Conservation (phyloP, 2,888 invertebrate species). For the Polydesmus complanatus region DNA sequence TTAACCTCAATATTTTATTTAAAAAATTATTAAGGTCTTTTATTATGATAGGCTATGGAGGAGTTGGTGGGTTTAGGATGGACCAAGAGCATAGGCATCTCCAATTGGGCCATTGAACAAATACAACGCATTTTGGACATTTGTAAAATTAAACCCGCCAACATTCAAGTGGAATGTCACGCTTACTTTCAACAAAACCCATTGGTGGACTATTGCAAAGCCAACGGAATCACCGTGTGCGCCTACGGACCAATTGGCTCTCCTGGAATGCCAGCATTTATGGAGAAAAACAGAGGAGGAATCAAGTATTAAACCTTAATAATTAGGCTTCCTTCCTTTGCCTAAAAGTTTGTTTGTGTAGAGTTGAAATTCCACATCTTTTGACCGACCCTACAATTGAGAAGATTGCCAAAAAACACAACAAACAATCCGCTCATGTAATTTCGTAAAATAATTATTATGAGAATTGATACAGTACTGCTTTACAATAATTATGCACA, state of each 20-base stretch:
- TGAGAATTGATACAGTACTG: background rate
- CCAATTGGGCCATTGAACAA: slow-evolving; percentile 65
- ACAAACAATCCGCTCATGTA: slow-evolving; percentile 24
- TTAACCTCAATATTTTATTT: no score
- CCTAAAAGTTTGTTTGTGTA: background rate
- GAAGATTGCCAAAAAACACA: slow-evolving; percentile 20
- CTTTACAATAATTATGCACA: no score
- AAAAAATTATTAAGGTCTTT: slow-evolving; percentile 21
- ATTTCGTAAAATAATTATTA: background rate
- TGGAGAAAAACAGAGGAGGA: slow-evolving; percentile 17
- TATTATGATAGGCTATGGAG: slow-evolving; percentile 43
- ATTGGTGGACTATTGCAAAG: slow-evolving; percentile 26
- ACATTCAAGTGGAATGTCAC: slow-evolving; percentile 35
- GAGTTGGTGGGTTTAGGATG: slow-evolving; percentile 52
- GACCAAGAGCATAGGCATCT: slow-evolving; percentile 65
- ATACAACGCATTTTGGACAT: slow-evolving; percentile 48
- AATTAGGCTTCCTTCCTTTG: no score
- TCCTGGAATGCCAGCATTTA: slow-evolving; percentile 24
- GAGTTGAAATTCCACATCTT: slow-evolving; percentile 9
- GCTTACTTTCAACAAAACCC: slow-evolving; percentile 30
- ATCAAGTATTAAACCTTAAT: no score
- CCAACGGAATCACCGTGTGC: slow-evolving; percentile 27
- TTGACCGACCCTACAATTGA: slow-evolving; percentile 14
- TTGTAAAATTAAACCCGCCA: slow-evolving; percentile 47
- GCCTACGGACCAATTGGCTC: slow-evolving; percentile 32